These are phyloP conservation scores for Pristionchus mayeri DNA, from an alignment of 2,888 invertebrate genomes.

Conservation along the genomic window DNA sequence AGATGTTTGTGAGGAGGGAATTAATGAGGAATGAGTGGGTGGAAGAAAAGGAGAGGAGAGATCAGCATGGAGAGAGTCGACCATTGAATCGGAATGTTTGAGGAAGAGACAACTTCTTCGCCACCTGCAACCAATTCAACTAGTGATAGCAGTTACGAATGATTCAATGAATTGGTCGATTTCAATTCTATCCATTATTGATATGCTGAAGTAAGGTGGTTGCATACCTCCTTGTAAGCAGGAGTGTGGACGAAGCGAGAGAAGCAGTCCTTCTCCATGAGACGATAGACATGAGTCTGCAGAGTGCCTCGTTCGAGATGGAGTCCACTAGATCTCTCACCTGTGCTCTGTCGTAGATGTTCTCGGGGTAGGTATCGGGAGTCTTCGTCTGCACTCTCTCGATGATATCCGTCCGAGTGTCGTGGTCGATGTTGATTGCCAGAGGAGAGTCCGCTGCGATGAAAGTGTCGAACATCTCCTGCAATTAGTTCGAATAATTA, in stretches of 20 bases:
- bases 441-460: slow-evolving; percentile 68
- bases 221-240: slow-evolving; percentile 62
- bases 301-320: too few relatives aligned
- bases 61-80: slow-evolving; percentile 56
- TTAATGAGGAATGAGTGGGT: neutral
- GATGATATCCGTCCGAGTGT: slow-evolving; percentile 67
- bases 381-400: slow-evolving; percentile 64
- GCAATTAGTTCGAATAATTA: slow-evolving; percentile 34
- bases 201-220: neutral
- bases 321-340: too few relatives aligned
- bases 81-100: slow-evolving; percentile 68
- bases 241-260: slow-evolving; percentile 69
- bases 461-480: slow-evolving; percentile 69
- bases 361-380: slow-evolving; percentile 63
- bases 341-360: slow-evolving; percentile 68
- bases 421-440: slow-evolving; percentile 70
- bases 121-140: slow-evolving; percentile 51
- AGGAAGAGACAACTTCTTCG: slow-evolving; percentile 66
- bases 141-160: too few relatives aligned
- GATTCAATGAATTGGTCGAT: neutral
- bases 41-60: neutral
- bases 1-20: neutral
- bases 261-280: slow-evolving; percentile 72
- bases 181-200: too few relatives aligned
- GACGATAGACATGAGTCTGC: slow-evolving; percentile 65